Conservation (phyloP, 1,140 invertebrate species). For the Heliconius nattereri region DNA sequence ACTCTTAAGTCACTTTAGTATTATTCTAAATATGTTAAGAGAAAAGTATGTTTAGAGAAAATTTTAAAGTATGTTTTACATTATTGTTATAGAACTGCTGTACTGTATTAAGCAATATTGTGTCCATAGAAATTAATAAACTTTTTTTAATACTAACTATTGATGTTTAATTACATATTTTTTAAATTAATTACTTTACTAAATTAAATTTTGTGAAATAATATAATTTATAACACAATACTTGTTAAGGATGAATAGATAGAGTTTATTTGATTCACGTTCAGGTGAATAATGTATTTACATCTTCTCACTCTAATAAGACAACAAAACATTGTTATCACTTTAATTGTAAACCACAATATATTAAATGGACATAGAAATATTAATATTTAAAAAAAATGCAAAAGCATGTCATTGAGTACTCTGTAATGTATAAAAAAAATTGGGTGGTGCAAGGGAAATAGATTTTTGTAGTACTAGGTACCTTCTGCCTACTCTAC, state of each 20-base stretch:
- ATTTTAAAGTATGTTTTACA: conserved; percentile 59
- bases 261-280: too few species aligned
- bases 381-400: too few species aligned
- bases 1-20: conserved; percentile 66
- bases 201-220: not conserved
- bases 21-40: conserved; percentile 64
- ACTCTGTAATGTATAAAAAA: too few species aligned
- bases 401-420: too few species aligned
- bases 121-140: conserved; percentile 13
- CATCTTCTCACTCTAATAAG: too few species aligned
- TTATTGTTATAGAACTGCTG: not conserved
- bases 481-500: too few species aligned
- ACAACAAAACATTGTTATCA: too few species aligned
- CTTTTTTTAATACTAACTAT: conserved; percentile 13
- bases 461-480: too few species aligned
- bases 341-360: too few species aligned
- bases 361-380: too few species aligned
- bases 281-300: too few species aligned
- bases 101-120: not conserved
- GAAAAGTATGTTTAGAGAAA: conserved; percentile 46
- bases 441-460: too few species aligned
- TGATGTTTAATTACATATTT: conserved; percentile 21
- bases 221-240: not conserved
- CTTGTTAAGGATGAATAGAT: not conserved
- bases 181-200: not conserved